Percentiles rank a stretch among this genome's conserved stretches.
These are phyloP conservation scores for Lamellibrachia satsuma DNA, from an alignment of 2,888 invertebrate species.

Conservation along the genomic window DNA sequence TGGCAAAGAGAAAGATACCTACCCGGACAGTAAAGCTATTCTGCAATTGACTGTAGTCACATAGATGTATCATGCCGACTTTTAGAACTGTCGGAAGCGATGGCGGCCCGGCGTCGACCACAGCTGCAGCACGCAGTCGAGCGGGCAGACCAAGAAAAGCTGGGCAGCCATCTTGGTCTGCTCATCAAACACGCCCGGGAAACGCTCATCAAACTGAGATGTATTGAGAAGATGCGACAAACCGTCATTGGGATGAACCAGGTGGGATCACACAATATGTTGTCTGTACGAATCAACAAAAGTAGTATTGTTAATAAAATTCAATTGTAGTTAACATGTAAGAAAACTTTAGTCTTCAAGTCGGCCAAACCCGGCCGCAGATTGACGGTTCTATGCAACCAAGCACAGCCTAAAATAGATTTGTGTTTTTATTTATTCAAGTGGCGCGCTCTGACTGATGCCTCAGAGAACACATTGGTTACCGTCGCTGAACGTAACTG, in stretches of 20 bases:
- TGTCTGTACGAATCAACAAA: too few relatives aligned
- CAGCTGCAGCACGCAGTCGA: not conserved
- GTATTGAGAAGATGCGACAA: not conserved
- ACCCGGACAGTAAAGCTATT: not conserved
- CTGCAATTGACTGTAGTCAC: not conserved
- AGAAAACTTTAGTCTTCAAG: too few relatives aligned
- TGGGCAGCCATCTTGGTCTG: not conserved
- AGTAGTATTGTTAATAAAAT: too few relatives aligned
- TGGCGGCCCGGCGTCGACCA: not conserved
- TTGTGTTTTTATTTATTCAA: too few relatives aligned
- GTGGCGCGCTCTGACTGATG: too few relatives aligned
- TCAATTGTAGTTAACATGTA: too few relatives aligned
- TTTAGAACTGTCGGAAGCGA: not conserved
- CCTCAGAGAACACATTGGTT: too few relatives aligned
- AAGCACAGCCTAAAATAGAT: too few relatives aligned
- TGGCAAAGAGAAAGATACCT: not conserved
- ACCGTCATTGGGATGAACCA: not conserved
- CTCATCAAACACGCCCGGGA: not conserved
- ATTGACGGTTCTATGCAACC: too few relatives aligned
- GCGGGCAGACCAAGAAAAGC: not conserved
- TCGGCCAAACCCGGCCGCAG: too few relatives aligned
- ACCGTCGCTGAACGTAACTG: too few relatives aligned
- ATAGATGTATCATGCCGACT: not conserved
- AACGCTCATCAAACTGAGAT: not conserved
- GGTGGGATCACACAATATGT: not conserved